Base-by-base conservation (phyloP, 2,888 invertebrate species). In the Ferdinandea cuprea region DNA sequence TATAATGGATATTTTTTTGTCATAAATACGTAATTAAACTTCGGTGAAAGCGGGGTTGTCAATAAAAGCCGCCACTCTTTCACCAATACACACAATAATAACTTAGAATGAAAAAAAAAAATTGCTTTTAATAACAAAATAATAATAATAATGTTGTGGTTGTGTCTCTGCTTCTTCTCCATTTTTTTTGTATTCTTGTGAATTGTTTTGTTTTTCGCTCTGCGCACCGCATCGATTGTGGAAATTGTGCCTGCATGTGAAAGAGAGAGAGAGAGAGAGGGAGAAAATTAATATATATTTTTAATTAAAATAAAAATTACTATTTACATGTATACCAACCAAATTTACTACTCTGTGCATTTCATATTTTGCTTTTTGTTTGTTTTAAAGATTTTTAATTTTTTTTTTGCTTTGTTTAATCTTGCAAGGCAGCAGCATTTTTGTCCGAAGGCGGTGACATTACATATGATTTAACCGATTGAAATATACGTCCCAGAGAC, bases 381-480 rank as follows among this genome's bases (percentile, higher is more conserved):
- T 1, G 2, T 32, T 58, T 59, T 44, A 9, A n/a, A n/a, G n/a
- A n/a, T n/a, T n/a, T n/a, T 11, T 9, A n/a, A 50, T 25, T 28
- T 46, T 15, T n/a, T n/a, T n/a, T 11, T 9, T 5, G 28, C n/a
- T 28, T 46, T 15, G 13, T 13, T 54, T 77, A 81, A 35, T 81
- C 77, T 32, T 72, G 37, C 19, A 66, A 32, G 11, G 74, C 40
- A 21, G 74, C 40, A 21, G 76, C 46, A 19, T 58, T 65, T 17
- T 83, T 78, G 0, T 77, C 77, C 15, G 40, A 54, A 42, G 25
- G 35, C 15, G 83, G 78, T 61, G 81, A 56, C 83, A 83, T 83
- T 28, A 83, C 32, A 11, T 83, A 78, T 7, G 83, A 83, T 37
- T 78, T 78, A n/a, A 83, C 73, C 8, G 83, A 73, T 68, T 77